A percentile compares a stretch with the other conserved stretches of the same genome.
phyloP scores from a whole-genome alignment of 2,113 vertebrate species.

The Pollachius pollachius region DNA sequence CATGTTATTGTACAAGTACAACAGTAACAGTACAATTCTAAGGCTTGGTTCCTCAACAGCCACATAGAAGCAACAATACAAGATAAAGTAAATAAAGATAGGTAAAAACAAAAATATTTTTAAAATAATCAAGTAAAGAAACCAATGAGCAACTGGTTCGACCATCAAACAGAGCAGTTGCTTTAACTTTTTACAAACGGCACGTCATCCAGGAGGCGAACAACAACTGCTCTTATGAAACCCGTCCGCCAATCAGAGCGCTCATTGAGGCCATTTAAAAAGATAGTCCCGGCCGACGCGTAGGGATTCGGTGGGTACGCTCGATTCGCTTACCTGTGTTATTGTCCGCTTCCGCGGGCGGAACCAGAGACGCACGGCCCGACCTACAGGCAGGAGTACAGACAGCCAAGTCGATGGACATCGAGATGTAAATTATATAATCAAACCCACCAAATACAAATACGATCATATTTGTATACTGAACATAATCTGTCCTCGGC shows the following conservation, averaged over 20 bases:
- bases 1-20: too few species aligned
- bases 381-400: background rate
- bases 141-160: too few species aligned
- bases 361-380: background rate
- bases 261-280: constrained; percentile 80
- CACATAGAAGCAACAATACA: too few species aligned
- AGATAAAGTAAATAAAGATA: too few species aligned
- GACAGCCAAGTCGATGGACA: background rate
- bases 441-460: background rate
- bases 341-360: background rate
- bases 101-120: too few species aligned
- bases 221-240: too few species aligned
- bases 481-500: background rate
- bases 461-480: background rate
- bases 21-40: too few species aligned
- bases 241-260: constrained; percentile 50
- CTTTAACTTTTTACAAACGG: too few species aligned
- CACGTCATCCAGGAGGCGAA: too few species aligned
- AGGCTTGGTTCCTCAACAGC: too few species aligned
- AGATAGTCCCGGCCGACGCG: constrained; percentile 69
- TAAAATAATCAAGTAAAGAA: too few species aligned
- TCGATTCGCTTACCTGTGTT: constrained; percentile 31
- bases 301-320: constrained; percentile 62
- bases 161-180: too few species aligned
- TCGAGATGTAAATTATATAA: background rate